These are phyloP conservation scores for Amblyraja radiata DNA, from an alignment of 2,797 vertebrate genomes.

Conservation along the genomic window DNA sequence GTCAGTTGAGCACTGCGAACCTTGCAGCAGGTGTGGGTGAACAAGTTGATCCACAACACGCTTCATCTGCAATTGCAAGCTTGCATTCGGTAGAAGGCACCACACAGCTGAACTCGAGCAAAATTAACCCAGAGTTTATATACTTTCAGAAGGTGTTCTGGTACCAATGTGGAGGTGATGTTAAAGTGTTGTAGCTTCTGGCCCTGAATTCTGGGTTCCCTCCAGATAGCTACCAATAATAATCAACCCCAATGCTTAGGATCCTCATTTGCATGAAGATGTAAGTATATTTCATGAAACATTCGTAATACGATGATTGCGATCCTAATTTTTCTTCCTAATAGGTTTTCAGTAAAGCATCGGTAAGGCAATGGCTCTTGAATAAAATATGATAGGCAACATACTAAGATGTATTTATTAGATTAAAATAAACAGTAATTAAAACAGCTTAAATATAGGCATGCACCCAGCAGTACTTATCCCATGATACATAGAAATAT, in stretches of 20 bases:
- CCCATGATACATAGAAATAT: neutral
- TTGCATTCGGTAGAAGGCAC: no score
- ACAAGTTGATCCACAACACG: no score
- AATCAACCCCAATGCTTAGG: neutral
- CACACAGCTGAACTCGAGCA: no score
- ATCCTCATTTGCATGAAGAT: neutral
- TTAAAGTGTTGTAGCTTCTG: neutral
- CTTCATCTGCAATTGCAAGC: no score
- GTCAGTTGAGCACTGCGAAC: no score
- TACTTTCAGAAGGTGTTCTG: no score
- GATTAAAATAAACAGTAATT: neutral
- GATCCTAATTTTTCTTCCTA: neutral
- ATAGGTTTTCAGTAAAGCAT: neutral
- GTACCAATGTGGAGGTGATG: neutral
- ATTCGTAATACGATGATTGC: neutral
- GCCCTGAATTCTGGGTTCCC: neutral
- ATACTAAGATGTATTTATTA: slow-evolving; percentile 25
- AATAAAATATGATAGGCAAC: neutral
- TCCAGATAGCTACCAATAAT: neutral
- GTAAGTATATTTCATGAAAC: neutral
- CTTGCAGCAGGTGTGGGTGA: no score
- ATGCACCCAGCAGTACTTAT: neutral
- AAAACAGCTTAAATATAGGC: neutral
- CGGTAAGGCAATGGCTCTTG: neutral
- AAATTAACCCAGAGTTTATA: no score